Base-by-base conservation (phyloP, 2,888 invertebrate genomes). In the Hedya salicella region DNA sequence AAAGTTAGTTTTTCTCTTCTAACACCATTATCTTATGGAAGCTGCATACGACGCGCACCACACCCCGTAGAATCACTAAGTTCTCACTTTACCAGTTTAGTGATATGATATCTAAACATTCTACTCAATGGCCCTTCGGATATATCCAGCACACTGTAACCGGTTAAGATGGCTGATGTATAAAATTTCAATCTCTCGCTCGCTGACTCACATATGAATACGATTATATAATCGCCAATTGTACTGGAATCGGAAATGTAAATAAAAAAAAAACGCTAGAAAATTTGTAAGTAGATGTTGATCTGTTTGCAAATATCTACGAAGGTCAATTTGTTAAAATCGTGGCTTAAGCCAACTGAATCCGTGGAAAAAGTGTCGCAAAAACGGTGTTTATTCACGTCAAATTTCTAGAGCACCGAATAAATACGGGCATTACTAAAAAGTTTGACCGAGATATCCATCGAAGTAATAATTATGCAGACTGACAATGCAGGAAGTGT, bases 401-500 rank as follows among this genome's bases (percentile, higher is more conserved):
- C 14, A 36, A 36, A 36, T 36, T 36, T 36, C 36, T 36, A 36
- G 11, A 36, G 36, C 36, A 36, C 9, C 9, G 36, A 36, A 9
- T 36, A 36, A 36, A 36, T 9, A 36, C 36, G 11, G 9, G 11
- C 9, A 36, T 36, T 36, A 19, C 32, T 17, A 57, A 56, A 56
- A 57, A 17, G 17, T 46, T 30, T 46, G 40, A 30, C 54, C 62
- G 39, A 56, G 17, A 39, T 56, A 46, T 25, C 36, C 39, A 53
- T 39, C 44, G 25, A 40, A 49, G 40, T 49, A 42, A 40, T 42
- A 49, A 50, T 64, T 56, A 48, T 49, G 30, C 50, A 54, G 42
- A 57, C 30, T 17, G 48, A 42, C 50, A 73, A 78, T 79, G 74
- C 74, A 85, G 88, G 87, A 88, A 88, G 78, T 72, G 71, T 70